Percentiles rank a stretch among this genome's conserved stretches.
These are phyloP conservation scores for Chitala chitala DNA, from an alignment of 2,113 vertebrate species.

Conservation along the genomic window DNA sequence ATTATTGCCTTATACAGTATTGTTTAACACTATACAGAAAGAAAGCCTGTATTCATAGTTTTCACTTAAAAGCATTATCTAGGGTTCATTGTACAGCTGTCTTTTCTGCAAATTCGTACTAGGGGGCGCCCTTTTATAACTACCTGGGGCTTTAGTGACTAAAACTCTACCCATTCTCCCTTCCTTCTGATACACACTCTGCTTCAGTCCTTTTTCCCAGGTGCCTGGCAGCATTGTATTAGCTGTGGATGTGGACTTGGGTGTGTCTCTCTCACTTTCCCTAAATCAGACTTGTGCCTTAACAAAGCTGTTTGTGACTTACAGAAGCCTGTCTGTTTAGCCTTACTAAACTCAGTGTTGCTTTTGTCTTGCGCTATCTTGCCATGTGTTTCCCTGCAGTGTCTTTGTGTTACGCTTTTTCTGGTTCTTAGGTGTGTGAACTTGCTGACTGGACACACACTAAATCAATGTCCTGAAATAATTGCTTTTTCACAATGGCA, in stretches of 20 bases:
- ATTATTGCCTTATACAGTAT: too few relatives aligned
- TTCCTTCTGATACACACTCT: too few relatives aligned
- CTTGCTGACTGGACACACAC: constrained; percentile 15
- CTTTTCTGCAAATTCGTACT: too few relatives aligned
- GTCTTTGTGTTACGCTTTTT: constrained; percentile 20
- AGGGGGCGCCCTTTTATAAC: too few relatives aligned
- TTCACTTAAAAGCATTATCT: too few relatives aligned
- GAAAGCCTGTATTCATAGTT: too few relatives aligned
- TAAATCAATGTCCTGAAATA: constrained; percentile 16
- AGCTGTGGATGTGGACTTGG: neutral
- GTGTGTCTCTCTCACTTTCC: constrained; percentile 8
- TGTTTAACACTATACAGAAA: too few relatives aligned
- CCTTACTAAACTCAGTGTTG: constrained; percentile 56
- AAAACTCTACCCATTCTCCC: too few relatives aligned
- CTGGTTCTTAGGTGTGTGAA: constrained; percentile 11
- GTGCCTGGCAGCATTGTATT: constrained; percentile 20
- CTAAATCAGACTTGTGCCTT: neutral
- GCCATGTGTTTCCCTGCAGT: constrained; percentile 14
- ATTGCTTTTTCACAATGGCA: constrained; percentile 16
- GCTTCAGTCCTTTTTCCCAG: too few relatives aligned
- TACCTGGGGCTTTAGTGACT: too few relatives aligned
- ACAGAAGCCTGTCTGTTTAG: constrained; percentile 80
- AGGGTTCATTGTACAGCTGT: too few relatives aligned
- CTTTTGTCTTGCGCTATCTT: constrained; percentile 12
- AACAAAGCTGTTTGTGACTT: constrained; percentile 18